phyloP scores from a whole-genome alignment of 2,113 vertebrate genomes.

The Damaliscus lunatus region DNA sequence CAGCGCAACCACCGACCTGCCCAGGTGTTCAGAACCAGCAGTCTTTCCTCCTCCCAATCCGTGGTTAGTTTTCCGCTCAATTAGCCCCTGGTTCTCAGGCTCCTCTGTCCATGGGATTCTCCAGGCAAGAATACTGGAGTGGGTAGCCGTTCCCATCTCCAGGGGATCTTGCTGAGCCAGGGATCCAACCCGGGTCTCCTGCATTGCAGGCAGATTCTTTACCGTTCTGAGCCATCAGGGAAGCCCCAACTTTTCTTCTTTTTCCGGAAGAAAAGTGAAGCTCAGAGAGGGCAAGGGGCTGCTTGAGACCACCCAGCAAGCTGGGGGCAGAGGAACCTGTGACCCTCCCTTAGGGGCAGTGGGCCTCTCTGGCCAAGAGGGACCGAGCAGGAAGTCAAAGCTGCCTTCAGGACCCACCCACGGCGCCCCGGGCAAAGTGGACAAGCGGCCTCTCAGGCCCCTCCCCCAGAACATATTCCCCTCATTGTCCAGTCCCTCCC shows the following conservation, averaged over 20 bases:
- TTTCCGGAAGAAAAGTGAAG: neutral
- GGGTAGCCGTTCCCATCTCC: neutral
- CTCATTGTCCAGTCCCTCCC: fast-evolving
- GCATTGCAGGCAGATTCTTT: neutral
- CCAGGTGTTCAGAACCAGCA: neutral
- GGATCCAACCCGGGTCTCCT: neutral
- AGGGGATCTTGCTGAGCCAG: neutral
- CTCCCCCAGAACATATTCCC: neutral
- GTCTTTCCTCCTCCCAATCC: neutral
- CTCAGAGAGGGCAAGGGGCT: neutral
- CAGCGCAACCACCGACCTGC: neutral
- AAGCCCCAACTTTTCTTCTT: neutral
- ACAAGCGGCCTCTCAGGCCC: neutral
- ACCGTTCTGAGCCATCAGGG: neutral
- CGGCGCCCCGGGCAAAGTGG: fast-evolving
- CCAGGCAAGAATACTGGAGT: neutral
- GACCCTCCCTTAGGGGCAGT: neutral
- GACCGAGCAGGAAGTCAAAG: neutral
- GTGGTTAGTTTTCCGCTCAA: neutral
- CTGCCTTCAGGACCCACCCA: neutral
- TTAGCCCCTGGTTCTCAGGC: neutral
- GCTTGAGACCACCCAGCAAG: neutral
- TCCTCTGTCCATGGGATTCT: neutral
- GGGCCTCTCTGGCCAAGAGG: neutral
- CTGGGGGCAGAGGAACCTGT: neutral